Percentiles rank a stretch among this genome's conserved stretches.
Evolutionary conservation across 2,797 vertebrate species (phyloP).

Genomic region (Eulemur albifrons): DNA sequence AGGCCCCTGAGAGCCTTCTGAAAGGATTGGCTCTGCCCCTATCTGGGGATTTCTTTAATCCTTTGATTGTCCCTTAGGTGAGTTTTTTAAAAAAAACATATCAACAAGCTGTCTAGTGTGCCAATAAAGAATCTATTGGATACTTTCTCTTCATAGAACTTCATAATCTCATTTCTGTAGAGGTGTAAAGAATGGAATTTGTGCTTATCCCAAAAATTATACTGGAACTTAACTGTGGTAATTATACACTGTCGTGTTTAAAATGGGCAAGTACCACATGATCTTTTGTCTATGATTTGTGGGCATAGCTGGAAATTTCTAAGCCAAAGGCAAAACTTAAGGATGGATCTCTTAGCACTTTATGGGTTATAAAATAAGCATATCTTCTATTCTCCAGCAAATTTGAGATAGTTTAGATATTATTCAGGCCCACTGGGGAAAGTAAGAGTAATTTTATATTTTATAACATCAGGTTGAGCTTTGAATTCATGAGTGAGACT

Average conservation of each 20-base stretch:
- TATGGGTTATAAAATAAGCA: neutral
- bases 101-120: conserved; percentile 1
- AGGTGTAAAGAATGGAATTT: neutral
- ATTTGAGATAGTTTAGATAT: neutral
- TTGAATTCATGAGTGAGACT: neutral
- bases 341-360: neutral
- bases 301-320: neutral
- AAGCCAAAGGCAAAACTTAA: neutral
- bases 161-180: conserved; percentile 27
- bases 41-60: conserved; percentile 50
- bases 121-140: neutral
- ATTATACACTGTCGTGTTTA: neutral
- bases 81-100: neutral
- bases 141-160: conserved; percentile 32
- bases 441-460: neutral
- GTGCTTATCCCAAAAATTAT: neutral
- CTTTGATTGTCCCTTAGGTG: conserved; percentile 17
- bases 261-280: neutral
- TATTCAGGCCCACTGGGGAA: neutral
- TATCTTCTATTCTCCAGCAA: neutral
- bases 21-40: neutral
- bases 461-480: neutral
- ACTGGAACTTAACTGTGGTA: neutral
- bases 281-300: neutral
- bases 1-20: neutral